Evolutionary conservation across 2,888 invertebrate species (phyloP).

Genomic region (Catocala sponsa): DNA sequence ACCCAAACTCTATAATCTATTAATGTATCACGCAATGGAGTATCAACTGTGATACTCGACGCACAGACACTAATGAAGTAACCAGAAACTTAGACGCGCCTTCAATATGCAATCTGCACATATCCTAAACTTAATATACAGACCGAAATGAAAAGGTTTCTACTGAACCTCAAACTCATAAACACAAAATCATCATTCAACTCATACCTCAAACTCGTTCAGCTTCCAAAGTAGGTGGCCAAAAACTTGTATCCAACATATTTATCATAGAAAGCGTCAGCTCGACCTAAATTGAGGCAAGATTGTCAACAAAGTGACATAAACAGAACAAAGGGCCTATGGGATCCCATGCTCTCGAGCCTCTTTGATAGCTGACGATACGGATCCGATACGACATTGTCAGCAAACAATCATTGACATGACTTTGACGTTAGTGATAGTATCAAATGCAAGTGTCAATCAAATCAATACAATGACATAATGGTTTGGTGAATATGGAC

Average conservation of each 20-base stretch:
- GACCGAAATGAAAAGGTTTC: too few relatives aligned
- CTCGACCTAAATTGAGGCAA: slow-evolving; percentile 47
- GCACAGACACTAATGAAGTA: too few relatives aligned
- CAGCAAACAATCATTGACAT: background rate
- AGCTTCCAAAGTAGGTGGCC: slow-evolving; percentile 5
- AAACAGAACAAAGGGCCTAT: slow-evolving; percentile 46
- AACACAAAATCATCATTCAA: background rate
- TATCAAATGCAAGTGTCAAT: slow-evolving; percentile 7
- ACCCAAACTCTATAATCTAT: too few relatives aligned
- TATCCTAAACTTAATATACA: too few relatives aligned
- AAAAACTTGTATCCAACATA: slow-evolving; percentile 37
- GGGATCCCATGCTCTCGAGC: slow-evolving; percentile 29
- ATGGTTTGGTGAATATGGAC: background rate
- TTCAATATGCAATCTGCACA: too few relatives aligned
- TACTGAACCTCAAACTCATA: background rate
- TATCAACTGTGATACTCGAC: too few relatives aligned
- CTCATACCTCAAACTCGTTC: slow-evolving; percentile 1
- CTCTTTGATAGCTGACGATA: slow-evolving; percentile 8
- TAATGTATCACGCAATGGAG: too few relatives aligned
- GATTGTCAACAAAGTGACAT: slow-evolving; percentile 53
- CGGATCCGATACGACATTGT: slow-evolving; percentile 7
- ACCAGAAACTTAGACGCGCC: too few relatives aligned
- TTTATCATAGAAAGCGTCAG: slow-evolving; percentile 48
- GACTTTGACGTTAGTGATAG: background rate
- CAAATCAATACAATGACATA: background rate